Evolutionary conservation across 2,113 vertebrate genomes (phyloP).

Genomic region (Circaetus gallicus): DNA sequence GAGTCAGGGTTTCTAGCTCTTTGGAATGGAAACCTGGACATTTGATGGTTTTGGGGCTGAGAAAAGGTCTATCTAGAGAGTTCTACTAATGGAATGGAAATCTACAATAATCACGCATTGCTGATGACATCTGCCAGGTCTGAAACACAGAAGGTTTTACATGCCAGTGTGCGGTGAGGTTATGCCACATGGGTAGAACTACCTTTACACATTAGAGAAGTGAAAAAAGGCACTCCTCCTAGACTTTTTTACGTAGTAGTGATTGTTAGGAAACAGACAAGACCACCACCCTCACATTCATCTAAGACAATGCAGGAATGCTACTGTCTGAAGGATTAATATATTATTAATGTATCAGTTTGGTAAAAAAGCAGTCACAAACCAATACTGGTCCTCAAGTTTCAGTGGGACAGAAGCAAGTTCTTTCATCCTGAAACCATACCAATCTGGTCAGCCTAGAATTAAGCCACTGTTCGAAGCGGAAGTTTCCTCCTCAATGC

Average conservation of each 20-base stretch:
- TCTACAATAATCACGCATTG: neutral
- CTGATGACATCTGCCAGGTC: neutral
- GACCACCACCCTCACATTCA: neutral
- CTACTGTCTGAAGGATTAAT: neutral
- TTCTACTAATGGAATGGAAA: neutral
- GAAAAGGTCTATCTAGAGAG: neutral
- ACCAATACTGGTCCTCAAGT: neutral
- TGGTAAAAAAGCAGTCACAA: neutral
- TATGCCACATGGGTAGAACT: neutral
- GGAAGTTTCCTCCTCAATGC: neutral
- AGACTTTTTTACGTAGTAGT: neutral
- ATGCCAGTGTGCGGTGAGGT: neutral
- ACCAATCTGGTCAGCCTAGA: neutral
- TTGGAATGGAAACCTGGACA: neutral
- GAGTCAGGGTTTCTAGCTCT: neutral
- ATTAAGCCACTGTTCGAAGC: neutral
- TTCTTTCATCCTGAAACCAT: neutral
- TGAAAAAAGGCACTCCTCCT: neutral
- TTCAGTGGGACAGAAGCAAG: neutral
- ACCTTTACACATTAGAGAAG: neutral
- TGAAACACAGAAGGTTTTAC: neutral
- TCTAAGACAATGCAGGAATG: neutral
- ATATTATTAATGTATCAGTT: neutral
- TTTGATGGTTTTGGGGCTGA: accelerated
- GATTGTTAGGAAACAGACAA: neutral